Conservation (phyloP, 2,888 invertebrate species). For the Eupithecia inturbata region DNA sequence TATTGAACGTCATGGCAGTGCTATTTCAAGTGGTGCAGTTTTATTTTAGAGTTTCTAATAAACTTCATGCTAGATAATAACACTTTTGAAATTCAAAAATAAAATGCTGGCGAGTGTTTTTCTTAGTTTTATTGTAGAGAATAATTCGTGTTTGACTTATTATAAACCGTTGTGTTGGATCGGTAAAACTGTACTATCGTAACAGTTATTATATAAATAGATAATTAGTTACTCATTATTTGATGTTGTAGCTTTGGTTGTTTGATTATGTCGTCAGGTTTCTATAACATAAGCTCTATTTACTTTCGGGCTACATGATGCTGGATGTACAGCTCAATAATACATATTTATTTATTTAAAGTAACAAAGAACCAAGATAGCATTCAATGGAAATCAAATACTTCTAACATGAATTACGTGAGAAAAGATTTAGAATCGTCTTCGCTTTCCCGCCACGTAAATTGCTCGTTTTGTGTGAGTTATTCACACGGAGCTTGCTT, state of each 20-base stretch:
- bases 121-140: background rate
- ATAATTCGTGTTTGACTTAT: background rate
- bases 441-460: slow-evolving; percentile 53
- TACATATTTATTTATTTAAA: background rate
- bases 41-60: slow-evolving; percentile 3
- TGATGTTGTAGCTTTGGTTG: background rate
- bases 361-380: background rate
- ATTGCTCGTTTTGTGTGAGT: slow-evolving; percentile 48
- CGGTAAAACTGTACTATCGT: too few species aligned
- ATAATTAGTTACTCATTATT: background rate
- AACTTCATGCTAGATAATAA: background rate
- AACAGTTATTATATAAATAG: too few species aligned
- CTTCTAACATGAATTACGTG: slow-evolving; percentile 49
- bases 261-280: background rate
- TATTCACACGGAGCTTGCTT: slow-evolving; percentile 45
- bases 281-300: background rate
- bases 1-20: slow-evolving; percentile 2
- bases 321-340: background rate
- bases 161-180: background rate
- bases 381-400: background rate
- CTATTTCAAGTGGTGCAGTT: background rate
- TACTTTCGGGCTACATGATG: background rate
- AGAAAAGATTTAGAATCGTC: slow-evolving; percentile 48
- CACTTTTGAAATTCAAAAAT: background rate
- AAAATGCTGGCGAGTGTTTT: background rate